A percentile compares a stretch with the other conserved stretches of the same genome.
These are phyloP conservation scores for Phorcus lineatus DNA, from an alignment of 2,888 invertebrate genomes.

Conservation along the genomic window DNA sequence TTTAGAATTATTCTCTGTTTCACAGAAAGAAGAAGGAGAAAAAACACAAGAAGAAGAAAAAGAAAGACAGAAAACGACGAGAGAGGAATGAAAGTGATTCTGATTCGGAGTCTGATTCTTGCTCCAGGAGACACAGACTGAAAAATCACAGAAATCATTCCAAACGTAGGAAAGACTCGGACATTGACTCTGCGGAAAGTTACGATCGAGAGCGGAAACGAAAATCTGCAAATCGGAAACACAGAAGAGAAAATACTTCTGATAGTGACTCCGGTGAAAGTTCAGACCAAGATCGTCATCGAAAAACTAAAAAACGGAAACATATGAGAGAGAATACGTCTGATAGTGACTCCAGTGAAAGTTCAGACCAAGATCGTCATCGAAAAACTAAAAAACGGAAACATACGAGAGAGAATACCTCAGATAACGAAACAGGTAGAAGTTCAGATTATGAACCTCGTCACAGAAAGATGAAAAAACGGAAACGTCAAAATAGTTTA, in stretches of 20 bases:
- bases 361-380: neutral
- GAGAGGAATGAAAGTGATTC: neutral
- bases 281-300: neutral
- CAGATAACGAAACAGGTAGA: neutral
- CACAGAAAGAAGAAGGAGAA: constrained; percentile 18
- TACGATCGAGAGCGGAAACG: too few species aligned
- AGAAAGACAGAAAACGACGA: neutral
- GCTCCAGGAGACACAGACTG: too few species aligned
- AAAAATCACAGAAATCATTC: too few species aligned
- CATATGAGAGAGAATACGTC: neutral
- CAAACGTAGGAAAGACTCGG: too few species aligned
- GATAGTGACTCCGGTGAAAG: constrained; percentile 6
- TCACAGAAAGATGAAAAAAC: neutral
- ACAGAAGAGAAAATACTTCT: neutral
- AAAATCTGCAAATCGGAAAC: neutral
- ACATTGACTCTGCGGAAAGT: too few species aligned
- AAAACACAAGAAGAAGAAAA: constrained; percentile 25
- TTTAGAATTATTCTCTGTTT: neutral
- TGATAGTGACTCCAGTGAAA: neutral
- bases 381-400: neutral
- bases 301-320: neutral
- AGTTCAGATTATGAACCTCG: neutral
- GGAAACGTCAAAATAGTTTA: neutral
- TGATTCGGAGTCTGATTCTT: neutral
- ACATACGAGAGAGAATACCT: neutral